phyloP scores from a whole-genome alignment of 1,140 invertebrate species.

The Drosophila ohnishii region DNA sequence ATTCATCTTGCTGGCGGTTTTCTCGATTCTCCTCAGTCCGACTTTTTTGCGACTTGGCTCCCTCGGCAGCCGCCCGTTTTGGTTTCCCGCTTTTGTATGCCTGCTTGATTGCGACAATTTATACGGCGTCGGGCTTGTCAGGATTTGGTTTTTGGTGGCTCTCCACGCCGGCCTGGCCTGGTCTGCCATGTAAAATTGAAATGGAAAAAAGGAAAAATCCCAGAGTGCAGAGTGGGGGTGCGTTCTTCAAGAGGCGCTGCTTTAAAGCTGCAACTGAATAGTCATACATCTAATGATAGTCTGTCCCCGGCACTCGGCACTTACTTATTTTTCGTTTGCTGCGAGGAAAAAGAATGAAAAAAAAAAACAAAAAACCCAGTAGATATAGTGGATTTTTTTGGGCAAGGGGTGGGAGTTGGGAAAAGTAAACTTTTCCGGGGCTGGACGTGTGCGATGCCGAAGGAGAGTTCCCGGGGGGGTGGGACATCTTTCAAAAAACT shows the following conservation, averaged over 20 bases:
- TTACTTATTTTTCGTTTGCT: slow-evolving; percentile 67
- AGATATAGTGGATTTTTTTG: slow-evolving; percentile 18
- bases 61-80: slow-evolving; percentile 9
- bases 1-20: slow-evolving; percentile 73
- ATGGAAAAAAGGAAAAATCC: slow-evolving; percentile 37
- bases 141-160: slow-evolving; percentile 60
- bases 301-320: slow-evolving; percentile 59
- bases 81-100: slow-evolving; percentile 39
- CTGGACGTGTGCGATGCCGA: slow-evolving; percentile 66
- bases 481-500: slow-evolving; percentile 78
- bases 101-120: slow-evolving; percentile 77
- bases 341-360: slow-evolving; percentile 9
- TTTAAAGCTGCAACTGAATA: slow-evolving; percentile 53
- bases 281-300: slow-evolving; percentile 60
- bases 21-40: slow-evolving; percentile 19
- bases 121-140: slow-evolving; percentile 64
- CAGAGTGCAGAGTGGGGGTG: background rate
- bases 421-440: slow-evolving; percentile 67
- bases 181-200: slow-evolving; percentile 52
- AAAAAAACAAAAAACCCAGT: slow-evolving; percentile 24
- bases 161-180: slow-evolving; percentile 2
- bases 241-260: slow-evolving; percentile 31
- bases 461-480: slow-evolving; percentile 16
- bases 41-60: slow-evolving; percentile 21
- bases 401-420: slow-evolving; percentile 3